Percentiles rank a stretch among this genome's conserved stretches.
Conservation (phyloP, 2,888 invertebrate species). For the Biston betularia region DNA sequence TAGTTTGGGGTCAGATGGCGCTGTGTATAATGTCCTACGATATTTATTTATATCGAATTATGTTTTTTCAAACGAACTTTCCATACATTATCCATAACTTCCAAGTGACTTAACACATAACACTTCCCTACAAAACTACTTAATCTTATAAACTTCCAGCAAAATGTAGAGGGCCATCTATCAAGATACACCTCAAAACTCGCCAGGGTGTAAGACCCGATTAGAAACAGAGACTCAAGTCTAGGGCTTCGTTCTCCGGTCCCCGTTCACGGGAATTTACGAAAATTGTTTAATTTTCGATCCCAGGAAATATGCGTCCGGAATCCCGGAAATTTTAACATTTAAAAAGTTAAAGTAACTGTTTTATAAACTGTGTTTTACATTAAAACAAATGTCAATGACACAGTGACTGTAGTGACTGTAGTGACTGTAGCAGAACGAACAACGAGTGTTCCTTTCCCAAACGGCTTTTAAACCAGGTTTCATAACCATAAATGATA, state of each 20-base stretch:
- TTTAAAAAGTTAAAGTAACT: too few relatives aligned
- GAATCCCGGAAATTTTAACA: neutral
- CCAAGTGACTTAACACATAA: constrained; percentile 12
- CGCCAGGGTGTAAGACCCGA: constrained; percentile 16
- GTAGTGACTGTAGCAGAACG: too few relatives aligned
- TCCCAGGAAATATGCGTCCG: neutral
- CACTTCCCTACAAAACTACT: constrained; percentile 23
- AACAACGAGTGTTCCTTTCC: too few relatives aligned
- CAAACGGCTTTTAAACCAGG: too few relatives aligned
- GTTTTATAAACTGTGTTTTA: too few relatives aligned
- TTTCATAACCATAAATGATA: too few relatives aligned
- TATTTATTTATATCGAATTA: too few relatives aligned
- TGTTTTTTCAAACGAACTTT: neutral
- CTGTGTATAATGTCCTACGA: too few relatives aligned
- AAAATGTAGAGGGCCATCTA: constrained; percentile 39
- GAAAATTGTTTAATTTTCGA: too few relatives aligned
- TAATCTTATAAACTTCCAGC: constrained; percentile 25
- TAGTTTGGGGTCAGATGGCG: too few relatives aligned
- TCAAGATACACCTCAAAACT: constrained; percentile 48
- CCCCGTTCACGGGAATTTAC: neutral
- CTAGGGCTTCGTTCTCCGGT: neutral
- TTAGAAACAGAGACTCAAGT: neutral
- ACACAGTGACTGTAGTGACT: too few relatives aligned
- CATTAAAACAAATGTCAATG: too few relatives aligned
- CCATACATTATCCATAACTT: constrained; percentile 5